A percentile compares a stretch with the other conserved stretches of the same genome.
Evolutionary conservation across 2,797 vertebrate species (phyloP).

Genomic region (Cyprinodon diabolis): DNA sequence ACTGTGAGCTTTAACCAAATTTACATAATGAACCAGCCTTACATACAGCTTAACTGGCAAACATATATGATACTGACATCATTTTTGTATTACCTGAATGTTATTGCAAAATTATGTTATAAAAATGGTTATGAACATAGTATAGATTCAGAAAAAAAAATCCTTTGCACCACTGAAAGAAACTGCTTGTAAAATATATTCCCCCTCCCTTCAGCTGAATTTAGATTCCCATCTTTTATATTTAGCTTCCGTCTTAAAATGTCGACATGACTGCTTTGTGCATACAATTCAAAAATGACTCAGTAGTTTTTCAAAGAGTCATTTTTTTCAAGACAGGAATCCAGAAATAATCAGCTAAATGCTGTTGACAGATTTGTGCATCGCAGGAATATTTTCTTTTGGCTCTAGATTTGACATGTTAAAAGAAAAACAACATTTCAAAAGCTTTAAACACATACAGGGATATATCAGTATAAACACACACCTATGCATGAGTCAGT

Average conservation of each 20-base stretch:
- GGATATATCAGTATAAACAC: conserved; percentile 46
- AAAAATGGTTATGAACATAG: not conserved
- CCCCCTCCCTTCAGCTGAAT: not conserved
- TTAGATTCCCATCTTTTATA: not conserved
- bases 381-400: not conserved
- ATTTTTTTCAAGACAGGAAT: not conserved
- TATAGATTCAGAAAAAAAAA: not conserved
- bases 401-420: not conserved
- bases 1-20: conserved; percentile 1
- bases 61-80: not conserved
- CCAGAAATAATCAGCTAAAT: not conserved
- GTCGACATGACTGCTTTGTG: not conserved
- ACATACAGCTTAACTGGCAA: not conserved
- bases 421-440: not conserved
- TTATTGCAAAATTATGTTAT: not conserved
- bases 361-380: not conserved
- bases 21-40: conserved; percentile 1
- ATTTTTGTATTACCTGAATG: not conserved
- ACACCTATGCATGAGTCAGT: conserved; percentile 82
- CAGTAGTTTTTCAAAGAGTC: not conserved
- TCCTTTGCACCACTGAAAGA: not conserved
- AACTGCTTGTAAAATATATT: not conserved
- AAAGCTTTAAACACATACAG: conserved; percentile 35
- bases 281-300: not conserved
- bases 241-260: not conserved